Evolutionary conservation across 2,888 invertebrate species (phyloP).

Genomic region (Caenorhabditis doughertyi): DNA sequence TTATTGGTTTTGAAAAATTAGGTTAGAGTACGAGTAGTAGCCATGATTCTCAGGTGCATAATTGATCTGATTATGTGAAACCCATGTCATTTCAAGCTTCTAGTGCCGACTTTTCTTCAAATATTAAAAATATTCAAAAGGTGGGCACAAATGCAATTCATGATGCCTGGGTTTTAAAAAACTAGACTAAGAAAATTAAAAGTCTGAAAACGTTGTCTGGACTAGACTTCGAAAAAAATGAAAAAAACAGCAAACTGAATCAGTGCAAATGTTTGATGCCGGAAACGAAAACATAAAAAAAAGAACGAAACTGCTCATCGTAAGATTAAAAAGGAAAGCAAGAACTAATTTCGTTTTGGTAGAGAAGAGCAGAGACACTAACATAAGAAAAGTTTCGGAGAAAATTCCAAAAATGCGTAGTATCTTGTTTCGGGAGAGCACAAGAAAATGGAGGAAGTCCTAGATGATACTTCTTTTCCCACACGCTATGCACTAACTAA

Average conservation of each 20-base stretch:
- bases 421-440: constrained; percentile 48
- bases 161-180: neutral
- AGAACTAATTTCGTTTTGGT: constrained; percentile 43
- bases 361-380: constrained; percentile 10
- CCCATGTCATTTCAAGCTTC: neutral
- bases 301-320: constrained; percentile 18
- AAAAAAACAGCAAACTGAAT: constrained; percentile 15
- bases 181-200: neutral
- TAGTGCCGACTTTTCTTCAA: neutral
- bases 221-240: neutral
- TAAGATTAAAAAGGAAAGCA: constrained; percentile 37
- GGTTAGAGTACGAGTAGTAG: neutral
- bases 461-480: constrained; percentile 40
- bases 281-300: constrained; percentile 30
- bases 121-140: too few relatives aligned
- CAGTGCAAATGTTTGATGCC: constrained; percentile 29
- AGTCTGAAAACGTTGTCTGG: neutral
- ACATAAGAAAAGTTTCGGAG: constrained; percentile 17
- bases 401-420: constrained; percentile 40
- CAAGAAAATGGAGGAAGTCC: constrained; percentile 35
- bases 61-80: neutral
- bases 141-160: too few relatives aligned
- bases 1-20: too few relatives aligned
- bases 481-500: constrained; percentile 41
- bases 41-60: neutral